Base-by-base conservation (phyloP, 2,113 vertebrate genomes). In the Glaucidium brasilianum region DNA sequence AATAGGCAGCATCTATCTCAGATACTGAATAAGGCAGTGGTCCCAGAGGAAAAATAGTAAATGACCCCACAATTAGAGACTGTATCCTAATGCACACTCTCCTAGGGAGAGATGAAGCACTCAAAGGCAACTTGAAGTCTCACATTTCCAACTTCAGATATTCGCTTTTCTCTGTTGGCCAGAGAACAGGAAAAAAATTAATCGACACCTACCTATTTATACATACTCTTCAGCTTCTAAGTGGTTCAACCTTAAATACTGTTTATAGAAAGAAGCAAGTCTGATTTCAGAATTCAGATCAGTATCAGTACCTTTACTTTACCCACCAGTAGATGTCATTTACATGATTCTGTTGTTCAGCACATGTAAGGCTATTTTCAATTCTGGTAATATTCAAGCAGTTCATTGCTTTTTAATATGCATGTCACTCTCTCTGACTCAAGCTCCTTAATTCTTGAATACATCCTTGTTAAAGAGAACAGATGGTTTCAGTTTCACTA, bases 401-500 rank as follows among this genome's bases (percentile, higher is more conserved):
- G 37, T 37, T 49, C 2, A 4, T 89, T 67, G 32, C 62, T 91
- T 94, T 94, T 97, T 96, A 96, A 89, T 88, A 97, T 97, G 93
- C 95, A 2, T 59, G 64, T 88, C 90, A 91, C 74, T 94, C 23
- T 85, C 63, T 88, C 95, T 84, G 90, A 91, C 56, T 97, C 81
- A 84, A 95, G 87, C 27, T 81, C 60, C 77, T 95, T 45, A n/a
- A 26, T 94, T 96, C 92, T 95, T 95, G 85, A 97, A 96, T 94
- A 83, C 71, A 92, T 95, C 67, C 90, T 96, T 92, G 71, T 94
- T 97, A 96, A 79, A 66, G 67, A 59, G 88, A 97, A 83, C 97
- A 97, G 95, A 97, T 97, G 95, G 96, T 95, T 96, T 92, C 77
- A 50, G 80, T 92, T 97, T 94, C 74, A 56, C 66, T 45, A 84